Conservation (phyloP, 2,113 vertebrate genomes). For the Hydropotes inermis region DNA sequence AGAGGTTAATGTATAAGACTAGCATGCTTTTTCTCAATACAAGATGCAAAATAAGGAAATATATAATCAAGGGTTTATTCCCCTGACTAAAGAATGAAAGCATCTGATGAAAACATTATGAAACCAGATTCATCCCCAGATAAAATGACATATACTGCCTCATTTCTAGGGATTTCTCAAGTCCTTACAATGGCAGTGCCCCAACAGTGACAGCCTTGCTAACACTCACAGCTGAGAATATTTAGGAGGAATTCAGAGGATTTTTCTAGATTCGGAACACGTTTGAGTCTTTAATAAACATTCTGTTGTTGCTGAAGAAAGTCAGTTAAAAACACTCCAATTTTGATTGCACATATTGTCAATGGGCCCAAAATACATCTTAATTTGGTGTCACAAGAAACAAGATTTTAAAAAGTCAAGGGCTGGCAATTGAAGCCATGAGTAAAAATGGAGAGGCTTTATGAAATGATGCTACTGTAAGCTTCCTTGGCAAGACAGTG, state of each 20-base stretch:
- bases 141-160: neutral
- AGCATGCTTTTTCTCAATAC: neutral
- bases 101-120: neutral
- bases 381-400: constrained; percentile 65
- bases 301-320: constrained; percentile 57
- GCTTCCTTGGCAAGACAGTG: neutral
- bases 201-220: neutral
- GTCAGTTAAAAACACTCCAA: constrained; percentile 44
- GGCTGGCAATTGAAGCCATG: neutral
- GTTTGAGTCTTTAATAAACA: constrained; percentile 41
- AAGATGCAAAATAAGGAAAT: neutral
- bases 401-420: constrained; percentile 54
- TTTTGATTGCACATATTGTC: constrained; percentile 58
- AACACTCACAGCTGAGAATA: constrained; percentile 46
- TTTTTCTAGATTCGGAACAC: constrained; percentile 36
- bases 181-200: neutral
- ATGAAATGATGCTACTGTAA: constrained; percentile 31
- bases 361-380: constrained; percentile 42
- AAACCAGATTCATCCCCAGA: neutral
- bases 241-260: constrained; percentile 22
- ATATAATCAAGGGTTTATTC: neutral
- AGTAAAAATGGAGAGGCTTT: constrained; percentile 26
- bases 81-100: constrained; percentile 4
- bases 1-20: neutral
- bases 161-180: constrained; percentile 58